These are phyloP conservation scores for Camelus bactrianus DNA, from an alignment of 2,113 vertebrate species.

Conservation along the genomic window DNA sequence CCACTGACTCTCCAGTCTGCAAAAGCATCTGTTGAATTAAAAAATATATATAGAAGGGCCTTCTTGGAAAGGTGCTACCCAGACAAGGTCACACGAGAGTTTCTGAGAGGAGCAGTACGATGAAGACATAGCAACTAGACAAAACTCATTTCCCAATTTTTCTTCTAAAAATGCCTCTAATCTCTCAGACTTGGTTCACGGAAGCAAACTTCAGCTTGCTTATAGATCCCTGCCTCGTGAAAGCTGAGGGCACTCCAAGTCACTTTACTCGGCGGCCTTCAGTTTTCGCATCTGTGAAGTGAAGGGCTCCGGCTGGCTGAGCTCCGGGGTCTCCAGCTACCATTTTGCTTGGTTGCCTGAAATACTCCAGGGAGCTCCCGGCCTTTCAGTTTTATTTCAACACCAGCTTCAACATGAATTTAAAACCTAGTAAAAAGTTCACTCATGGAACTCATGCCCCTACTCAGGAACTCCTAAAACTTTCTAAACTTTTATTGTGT, in stretches of 20 bases:
- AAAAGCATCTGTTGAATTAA: background rate
- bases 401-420: background rate
- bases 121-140: background rate
- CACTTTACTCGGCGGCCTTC: background rate
- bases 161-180: background rate
- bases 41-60: background rate
- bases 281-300: background rate
- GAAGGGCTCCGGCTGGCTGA: background rate
- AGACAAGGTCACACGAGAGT: background rate
- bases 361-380: background rate
- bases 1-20: background rate
- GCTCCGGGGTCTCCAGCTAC: background rate
- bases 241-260: background rate
- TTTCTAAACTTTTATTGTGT: background rate
- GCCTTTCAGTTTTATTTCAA: background rate
- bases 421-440: background rate
- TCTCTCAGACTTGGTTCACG: background rate
- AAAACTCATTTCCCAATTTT: background rate
- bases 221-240: background rate
- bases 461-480: background rate
- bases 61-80: background rate
- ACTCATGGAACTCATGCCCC: background rate
- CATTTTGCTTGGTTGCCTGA: background rate
- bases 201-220: background rate
- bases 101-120: background rate